Percentiles rank a stretch among this genome's conserved stretches.
Conservation (phyloP, 2,797 vertebrate species). For the Neostethus bicornis region DNA sequence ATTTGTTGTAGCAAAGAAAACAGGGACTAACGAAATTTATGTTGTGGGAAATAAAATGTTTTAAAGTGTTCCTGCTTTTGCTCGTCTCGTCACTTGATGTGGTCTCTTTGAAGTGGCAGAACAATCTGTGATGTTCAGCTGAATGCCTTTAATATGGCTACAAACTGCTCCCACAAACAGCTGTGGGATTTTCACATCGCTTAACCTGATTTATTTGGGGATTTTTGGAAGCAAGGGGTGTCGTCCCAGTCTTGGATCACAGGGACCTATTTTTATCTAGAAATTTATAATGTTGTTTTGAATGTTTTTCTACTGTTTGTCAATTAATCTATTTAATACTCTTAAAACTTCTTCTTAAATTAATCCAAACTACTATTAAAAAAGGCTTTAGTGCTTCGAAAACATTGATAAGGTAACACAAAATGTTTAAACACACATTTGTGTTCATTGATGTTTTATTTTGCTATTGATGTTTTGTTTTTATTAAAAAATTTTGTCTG, state of each 20-base stretch:
- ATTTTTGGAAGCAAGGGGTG: slow-evolving; percentile 42
- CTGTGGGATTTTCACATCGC: slow-evolving; percentile 61
- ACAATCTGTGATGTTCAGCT: slow-evolving; percentile 55
- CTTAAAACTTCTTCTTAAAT: background rate
- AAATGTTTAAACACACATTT: background rate
- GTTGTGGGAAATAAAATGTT: slow-evolving; percentile 57
- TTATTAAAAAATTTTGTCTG: too few species aligned
- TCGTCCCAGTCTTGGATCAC: slow-evolving; percentile 32
- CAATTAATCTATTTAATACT: background rate
- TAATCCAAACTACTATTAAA: too few species aligned
- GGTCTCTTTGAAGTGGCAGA: slow-evolving; percentile 68
- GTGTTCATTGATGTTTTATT: too few species aligned
- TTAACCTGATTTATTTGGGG: slow-evolving; percentile 63
- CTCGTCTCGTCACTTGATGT: slow-evolving; percentile 47
- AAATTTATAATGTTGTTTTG: background rate
- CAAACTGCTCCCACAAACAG: slow-evolving; percentile 53
- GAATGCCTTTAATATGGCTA: slow-evolving; percentile 45
- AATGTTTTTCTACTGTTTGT: background rate
- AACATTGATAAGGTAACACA: background rate
- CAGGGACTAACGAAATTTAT: slow-evolving; percentile 51
- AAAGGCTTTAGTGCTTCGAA: background rate
- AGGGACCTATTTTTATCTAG: slow-evolving; percentile 38
- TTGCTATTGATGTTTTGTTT: too few species aligned
- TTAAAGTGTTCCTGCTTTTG: slow-evolving; percentile 42
- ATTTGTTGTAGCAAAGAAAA: slow-evolving; percentile 67